Evolutionary conservation across 1,140 invertebrate species (phyloP).

Genomic region (Augochlora pura): DNA sequence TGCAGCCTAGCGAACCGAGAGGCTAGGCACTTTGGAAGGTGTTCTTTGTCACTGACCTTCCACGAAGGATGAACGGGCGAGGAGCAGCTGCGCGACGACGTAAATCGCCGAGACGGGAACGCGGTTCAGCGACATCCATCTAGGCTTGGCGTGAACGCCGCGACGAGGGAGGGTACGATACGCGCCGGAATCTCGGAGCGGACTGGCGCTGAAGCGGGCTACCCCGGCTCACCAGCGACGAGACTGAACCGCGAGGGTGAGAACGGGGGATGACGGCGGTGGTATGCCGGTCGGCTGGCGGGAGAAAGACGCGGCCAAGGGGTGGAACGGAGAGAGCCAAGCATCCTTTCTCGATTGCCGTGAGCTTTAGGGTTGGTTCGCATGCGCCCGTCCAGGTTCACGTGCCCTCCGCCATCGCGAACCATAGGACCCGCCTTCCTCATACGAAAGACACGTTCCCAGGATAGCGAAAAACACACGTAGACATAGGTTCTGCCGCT

Average conservation of each 20-base stretch:
- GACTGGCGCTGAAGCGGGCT: conserved; percentile 68
- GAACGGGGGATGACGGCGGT: conserved; percentile 31
- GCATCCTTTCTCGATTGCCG: conserved; percentile 64
- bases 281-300: neutral
- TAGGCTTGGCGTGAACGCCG: conserved; percentile 70
- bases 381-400: conserved; percentile 71
- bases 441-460: conserved; percentile 62
- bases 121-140: conserved; percentile 78
- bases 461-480: conserved; percentile 64
- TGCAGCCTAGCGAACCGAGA: no score
- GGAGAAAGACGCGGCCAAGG: neutral
- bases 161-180: conserved; percentile 68
- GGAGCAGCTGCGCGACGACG: conserved; percentile 64
- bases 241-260: conserved; percentile 57
- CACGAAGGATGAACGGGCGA: conserved; percentile 56
- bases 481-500: conserved; percentile 41
- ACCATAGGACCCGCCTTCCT: conserved; percentile 69
- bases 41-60: conserved; percentile 70
- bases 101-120: conserved; percentile 65
- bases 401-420: conserved; percentile 72
- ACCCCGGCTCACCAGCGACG: conserved; percentile 49
- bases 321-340: conserved; percentile 13
- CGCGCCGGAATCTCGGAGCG: conserved; percentile 76
- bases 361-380: conserved; percentile 69
- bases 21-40: no score